phyloP scores from a whole-genome alignment of 2,797 vertebrate genomes.

The Phoebastria nigripes region DNA sequence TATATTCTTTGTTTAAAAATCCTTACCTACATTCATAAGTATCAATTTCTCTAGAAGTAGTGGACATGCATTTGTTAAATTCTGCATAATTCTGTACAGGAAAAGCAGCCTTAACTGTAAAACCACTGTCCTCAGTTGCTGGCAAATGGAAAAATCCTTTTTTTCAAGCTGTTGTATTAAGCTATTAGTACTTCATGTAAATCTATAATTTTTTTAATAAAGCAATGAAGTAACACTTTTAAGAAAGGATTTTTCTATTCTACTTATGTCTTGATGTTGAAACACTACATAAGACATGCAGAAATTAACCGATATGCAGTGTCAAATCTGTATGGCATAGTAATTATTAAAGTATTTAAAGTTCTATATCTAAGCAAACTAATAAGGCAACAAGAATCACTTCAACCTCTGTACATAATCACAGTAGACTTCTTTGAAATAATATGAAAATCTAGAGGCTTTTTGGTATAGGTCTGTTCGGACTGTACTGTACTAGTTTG shows the following conservation, averaged over 20 bases:
- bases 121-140: not conserved
- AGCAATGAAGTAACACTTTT: not conserved
- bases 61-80: not conserved
- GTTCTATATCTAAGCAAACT: not conserved
- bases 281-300: not conserved
- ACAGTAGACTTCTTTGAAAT: not conserved
- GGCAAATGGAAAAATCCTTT: not conserved
- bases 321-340: not conserved
- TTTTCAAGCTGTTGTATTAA: not conserved
- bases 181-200: not conserved
- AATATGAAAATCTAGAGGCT: not conserved
- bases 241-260: not conserved
- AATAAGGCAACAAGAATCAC: not conserved
- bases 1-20: slow-evolving; percentile 30
- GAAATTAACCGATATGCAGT: not conserved
- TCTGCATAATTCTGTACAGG: not conserved
- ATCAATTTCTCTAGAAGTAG: slow-evolving; percentile 25
- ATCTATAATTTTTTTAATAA: not conserved
- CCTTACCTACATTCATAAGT: not conserved
- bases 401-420: not conserved
- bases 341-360: not conserved
- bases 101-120: not conserved
- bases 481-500: not conserved
- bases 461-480: not conserved
- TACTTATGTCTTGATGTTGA: not conserved